Percentiles rank a stretch among this genome's conserved stretches.
Conservation (phyloP, 1,140 invertebrate species). For the Tetramorium simillimum region DNA sequence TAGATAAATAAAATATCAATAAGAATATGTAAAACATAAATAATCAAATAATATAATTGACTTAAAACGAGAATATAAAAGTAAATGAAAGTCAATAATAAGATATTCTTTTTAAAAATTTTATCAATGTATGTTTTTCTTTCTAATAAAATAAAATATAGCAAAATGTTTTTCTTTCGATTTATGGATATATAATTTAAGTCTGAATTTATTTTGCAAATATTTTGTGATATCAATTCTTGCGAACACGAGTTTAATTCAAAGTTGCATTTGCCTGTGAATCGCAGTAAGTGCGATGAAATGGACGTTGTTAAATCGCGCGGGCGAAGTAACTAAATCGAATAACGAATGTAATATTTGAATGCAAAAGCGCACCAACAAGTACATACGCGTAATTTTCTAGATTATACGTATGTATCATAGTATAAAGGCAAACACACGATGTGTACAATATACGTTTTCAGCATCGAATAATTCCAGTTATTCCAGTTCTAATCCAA, state of each 20-base stretch:
- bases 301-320: constrained; percentile 18
- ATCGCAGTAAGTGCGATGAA: not conserved
- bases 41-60: not conserved
- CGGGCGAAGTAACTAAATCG: not conserved
- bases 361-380: not conserved
- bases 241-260: not conserved
- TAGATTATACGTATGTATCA: not conserved
- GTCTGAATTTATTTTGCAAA: not conserved
- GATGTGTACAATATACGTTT: not conserved
- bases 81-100: not conserved
- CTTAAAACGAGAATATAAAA: not conserved
- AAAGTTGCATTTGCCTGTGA: not conserved
- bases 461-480: not conserved
- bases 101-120: not conserved
- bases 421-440: not conserved
- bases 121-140: not conserved
- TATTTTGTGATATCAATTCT: constrained; percentile 2
- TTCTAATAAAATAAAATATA: constrained; percentile 10
- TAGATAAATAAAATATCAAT: constrained; percentile 11
- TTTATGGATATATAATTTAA: not conserved
- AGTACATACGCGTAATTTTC: not conserved
- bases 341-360: constrained; percentile 46
- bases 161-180: not conserved
- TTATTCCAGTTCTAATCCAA: not conserved
- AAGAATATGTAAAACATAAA: constrained; percentile 15